Evolutionary conservation across 2,113 vertebrate genomes (phyloP).

Genomic region (Strix uralensis): DNA sequence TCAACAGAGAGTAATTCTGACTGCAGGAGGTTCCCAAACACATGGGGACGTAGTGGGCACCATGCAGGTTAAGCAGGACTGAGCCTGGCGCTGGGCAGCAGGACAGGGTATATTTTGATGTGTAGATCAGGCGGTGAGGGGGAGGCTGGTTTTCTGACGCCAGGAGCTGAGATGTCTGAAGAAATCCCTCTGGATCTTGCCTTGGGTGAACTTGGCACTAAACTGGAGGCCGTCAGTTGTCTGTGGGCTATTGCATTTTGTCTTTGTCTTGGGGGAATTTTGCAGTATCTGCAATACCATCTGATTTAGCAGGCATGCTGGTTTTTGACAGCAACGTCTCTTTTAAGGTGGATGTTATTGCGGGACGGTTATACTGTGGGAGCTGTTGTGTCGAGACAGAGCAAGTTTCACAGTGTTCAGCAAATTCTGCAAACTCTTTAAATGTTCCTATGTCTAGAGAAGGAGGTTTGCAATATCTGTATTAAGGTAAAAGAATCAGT

Average conservation of each 20-base stretch:
- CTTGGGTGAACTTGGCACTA: not conserved
- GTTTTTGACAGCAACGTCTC: not conserved
- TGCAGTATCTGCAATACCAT: not conserved
- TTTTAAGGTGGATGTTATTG: not conserved
- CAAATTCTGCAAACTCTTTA: not conserved
- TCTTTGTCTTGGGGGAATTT: not conserved
- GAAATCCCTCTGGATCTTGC: not conserved
- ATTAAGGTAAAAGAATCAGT: not conserved
- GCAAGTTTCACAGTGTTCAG: not conserved
- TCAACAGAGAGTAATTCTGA: not conserved
- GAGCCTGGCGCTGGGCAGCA: not conserved
- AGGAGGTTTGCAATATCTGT: not conserved
- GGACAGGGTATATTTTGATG: not conserved
- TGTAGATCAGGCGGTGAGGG: not conserved
- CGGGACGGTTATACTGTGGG: not conserved
- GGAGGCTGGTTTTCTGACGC: not conserved
- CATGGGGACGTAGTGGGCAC: accelerated
- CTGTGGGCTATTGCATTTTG: not conserved
- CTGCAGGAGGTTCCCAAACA: not conserved
- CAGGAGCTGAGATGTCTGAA: not conserved
- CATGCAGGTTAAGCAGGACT: not conserved
- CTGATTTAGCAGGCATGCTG: not conserved
- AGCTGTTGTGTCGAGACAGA: not conserved
- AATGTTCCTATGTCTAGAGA: not conserved
- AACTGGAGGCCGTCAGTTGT: not conserved